A percentile compares a stretch with the other conserved stretches of the same genome.
phyloP scores from a whole-genome alignment of 2,888 invertebrate genomes.

The Parelbella ahira region DNA sequence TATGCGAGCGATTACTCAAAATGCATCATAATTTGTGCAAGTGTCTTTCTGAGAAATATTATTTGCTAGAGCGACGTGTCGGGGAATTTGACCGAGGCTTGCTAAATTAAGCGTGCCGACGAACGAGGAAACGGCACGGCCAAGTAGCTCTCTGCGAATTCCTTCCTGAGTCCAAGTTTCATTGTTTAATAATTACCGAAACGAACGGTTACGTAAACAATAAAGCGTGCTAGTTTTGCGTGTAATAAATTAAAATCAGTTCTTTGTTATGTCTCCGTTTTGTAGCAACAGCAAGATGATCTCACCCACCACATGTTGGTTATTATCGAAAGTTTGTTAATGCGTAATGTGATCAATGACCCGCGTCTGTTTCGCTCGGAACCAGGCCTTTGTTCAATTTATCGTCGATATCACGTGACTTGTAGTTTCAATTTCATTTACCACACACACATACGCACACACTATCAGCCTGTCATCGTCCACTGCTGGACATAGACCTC shows the following conservation, averaged over 20 bases:
- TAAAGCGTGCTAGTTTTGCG: conserved; percentile 9
- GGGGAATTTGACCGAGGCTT: conserved; percentile 10
- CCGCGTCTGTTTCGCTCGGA: conserved; percentile 4
- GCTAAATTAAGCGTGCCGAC: conserved; percentile 24
- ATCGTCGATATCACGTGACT: too few relatives aligned
- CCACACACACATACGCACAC: too few relatives aligned
- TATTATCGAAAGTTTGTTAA: conserved; percentile 3
- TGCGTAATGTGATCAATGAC: conserved; percentile 11
- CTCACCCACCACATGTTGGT: conserved; percentile 14
- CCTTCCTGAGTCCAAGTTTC: conserved; percentile 19
- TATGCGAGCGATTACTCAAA: conserved; percentile 18
- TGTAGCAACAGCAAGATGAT: conserved; percentile 11
- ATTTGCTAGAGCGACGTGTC: conserved; percentile 4
- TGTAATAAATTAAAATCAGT: conserved; percentile 14
- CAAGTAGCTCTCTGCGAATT: conserved; percentile 4
- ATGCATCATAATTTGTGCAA: conserved; percentile 5
- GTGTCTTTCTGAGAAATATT: conserved; percentile 1
- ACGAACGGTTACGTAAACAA: too few relatives aligned
- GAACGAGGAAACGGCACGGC: conserved; percentile 28
- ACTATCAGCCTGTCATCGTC: too few relatives aligned
- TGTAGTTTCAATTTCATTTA: too few relatives aligned
- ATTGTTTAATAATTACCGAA: conserved; percentile 14
- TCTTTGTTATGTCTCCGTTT: conserved; percentile 16
- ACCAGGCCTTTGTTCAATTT: too few relatives aligned
- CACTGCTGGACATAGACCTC: too few relatives aligned